Evolutionary conservation across 2,888 invertebrate genomes (phyloP).

Genomic region (Zaprionus bogoriensis): DNA sequence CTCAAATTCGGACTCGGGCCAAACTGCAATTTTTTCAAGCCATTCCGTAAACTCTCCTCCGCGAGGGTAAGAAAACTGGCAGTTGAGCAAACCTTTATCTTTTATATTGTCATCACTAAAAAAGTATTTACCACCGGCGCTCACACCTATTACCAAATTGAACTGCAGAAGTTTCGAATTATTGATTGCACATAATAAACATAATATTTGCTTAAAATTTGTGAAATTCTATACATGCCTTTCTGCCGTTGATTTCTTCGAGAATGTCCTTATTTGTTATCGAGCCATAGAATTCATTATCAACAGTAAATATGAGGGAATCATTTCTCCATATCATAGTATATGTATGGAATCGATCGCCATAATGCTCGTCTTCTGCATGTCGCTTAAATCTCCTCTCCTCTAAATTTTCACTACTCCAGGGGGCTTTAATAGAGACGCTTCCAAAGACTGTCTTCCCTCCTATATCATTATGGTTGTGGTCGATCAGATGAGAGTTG

Average conservation of each 20-base stretch:
- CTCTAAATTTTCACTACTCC: not conserved
- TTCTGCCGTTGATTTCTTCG: not conserved
- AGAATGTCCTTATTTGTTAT: slow-evolving; percentile 15
- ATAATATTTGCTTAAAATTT: not conserved
- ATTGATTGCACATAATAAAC: not conserved
- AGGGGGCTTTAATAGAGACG: not conserved
- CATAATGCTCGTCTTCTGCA: slow-evolving; percentile 10
- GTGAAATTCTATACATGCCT: slow-evolving; percentile 1
- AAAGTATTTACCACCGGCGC: slow-evolving; percentile 29
- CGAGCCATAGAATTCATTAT: slow-evolving; percentile 16
- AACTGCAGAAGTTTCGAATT: not conserved
- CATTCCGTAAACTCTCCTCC: not conserved
- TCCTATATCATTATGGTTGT: not conserved
- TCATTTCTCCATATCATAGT: slow-evolving; percentile 39
- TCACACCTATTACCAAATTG: slow-evolving; percentile 27
- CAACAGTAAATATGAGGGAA: slow-evolving; percentile 33
- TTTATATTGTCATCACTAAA: not conserved
- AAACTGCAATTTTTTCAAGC: not conserved
- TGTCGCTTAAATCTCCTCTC: not conserved
- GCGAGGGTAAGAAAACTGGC: too few relatives aligned
- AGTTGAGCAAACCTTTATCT: not conserved
- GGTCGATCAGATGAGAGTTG: slow-evolving; percentile 3
- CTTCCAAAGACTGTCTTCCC: slow-evolving; percentile 25
- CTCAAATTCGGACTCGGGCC: not conserved
- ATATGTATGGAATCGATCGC: slow-evolving; percentile 29